Base-by-base conservation (phyloP, 2,888 invertebrate species). In the Tipula unca region DNA sequence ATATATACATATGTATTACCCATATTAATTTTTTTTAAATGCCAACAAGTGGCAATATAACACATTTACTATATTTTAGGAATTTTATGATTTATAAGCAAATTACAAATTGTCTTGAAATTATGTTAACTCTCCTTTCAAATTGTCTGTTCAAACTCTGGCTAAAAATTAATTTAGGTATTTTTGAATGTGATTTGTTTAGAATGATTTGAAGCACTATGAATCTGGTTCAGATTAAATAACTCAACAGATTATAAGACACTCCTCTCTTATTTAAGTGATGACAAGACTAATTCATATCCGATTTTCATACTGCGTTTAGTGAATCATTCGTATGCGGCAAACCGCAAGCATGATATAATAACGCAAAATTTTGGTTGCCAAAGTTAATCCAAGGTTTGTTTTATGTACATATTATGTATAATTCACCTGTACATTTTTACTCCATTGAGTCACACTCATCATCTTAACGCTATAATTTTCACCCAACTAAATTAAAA, bases 381-480 rank as follows among this genome's bases (percentile, higher is more conserved):
- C 69, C 69, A 25, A 69, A 69, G 20, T 69, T 69, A 69, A 25
- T 69, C 10, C 69, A 69, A 69, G 69, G 69, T 69, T 69, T 69
- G 25, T 69, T 3, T 48, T 39, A 17, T 42, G 25, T 10, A 20
- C 20, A 10, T 69, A 4, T 32, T 48, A 25, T 25, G 25, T 25
- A 25, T 25, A 25, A 25, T 20, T 2, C 69, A 69, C 69, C 25
- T 69, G 69, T 25, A 13, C 39, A 10, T 69, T 10, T 25, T 13
- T 20, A 10, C 69, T 69, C 69, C 25, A 25, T 69, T 69, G 25
- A 69, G 69, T 69, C 69, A 69, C 69, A 25, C 25, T 69, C 10
- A 69, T 69, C 69, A 69, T 69, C 25, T 69, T 69, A 69, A 69
- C 69, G n/a, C 69, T 69, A 69, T 69, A 69, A 69, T 69, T 69